phyloP scores from a whole-genome alignment of 2,113 vertebrate species.

The Hiodon tergisus region DNA sequence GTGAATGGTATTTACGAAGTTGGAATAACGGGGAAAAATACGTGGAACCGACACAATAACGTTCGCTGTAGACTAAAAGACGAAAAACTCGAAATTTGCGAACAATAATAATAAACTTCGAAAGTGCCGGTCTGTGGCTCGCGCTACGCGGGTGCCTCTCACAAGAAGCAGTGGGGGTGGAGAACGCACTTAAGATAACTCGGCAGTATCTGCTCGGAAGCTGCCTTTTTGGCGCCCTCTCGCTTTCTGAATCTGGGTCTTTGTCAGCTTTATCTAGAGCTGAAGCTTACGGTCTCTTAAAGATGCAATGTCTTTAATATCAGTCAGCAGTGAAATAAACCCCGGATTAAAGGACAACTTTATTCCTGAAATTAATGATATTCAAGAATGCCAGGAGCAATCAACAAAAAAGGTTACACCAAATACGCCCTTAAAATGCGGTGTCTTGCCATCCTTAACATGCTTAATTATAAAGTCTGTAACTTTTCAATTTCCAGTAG shows the following conservation, averaged over 20 bases:
- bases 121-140: constrained; percentile 10
- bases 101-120: constrained; percentile 10
- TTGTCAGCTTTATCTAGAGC: constrained; percentile 48
- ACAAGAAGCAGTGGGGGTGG: constrained; percentile 22
- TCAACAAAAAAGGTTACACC: too few species aligned
- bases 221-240: constrained; percentile 50
- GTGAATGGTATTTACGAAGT: background rate
- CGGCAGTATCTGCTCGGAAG: constrained; percentile 36
- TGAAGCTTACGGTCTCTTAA: constrained; percentile 10
- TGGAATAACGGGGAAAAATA: background rate
- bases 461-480: too few species aligned
- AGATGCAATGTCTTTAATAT: constrained; percentile 28
- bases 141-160: background rate
- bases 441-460: too few species aligned
- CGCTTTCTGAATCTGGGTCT: constrained; percentile 50
- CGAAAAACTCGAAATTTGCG: constrained; percentile 4
- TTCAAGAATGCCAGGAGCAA: too few species aligned
- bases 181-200: constrained; percentile 30
- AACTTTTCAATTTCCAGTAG: too few species aligned
- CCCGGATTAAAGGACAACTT: background rate
- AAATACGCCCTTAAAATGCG: too few species aligned
- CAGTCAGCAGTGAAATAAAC: background rate
- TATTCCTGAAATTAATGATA: too few species aligned
- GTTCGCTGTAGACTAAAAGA: background rate
- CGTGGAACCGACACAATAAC: background rate